Percentiles rank a stretch among this genome's conserved stretches.
phyloP scores from a whole-genome alignment of 2,888 invertebrate genomes.

The Agrotis segetum region DNA sequence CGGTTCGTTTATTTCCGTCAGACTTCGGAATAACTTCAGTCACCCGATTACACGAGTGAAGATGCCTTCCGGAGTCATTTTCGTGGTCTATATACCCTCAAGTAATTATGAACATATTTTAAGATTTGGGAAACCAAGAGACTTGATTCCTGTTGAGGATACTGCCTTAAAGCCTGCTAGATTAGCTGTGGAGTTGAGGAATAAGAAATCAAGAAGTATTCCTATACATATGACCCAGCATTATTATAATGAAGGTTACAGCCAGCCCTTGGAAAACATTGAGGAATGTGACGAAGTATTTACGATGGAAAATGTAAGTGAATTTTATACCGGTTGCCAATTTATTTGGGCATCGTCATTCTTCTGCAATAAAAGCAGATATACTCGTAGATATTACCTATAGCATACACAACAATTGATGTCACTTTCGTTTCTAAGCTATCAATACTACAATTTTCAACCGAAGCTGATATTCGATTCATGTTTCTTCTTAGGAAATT shows the following conservation, averaged over 20 bases:
- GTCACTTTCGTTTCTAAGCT: neutral
- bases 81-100: slow-evolving; percentile 93
- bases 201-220: slow-evolving; percentile 82
- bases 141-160: slow-evolving; percentile 74
- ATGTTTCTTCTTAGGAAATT: neutral
- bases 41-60: slow-evolving; percentile 14
- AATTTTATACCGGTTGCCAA: slow-evolving; percentile 22
- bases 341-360: slow-evolving; percentile 23
- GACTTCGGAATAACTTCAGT: slow-evolving; percentile 36
- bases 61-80: slow-evolving; percentile 92
- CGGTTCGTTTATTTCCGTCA: slow-evolving; percentile 46
- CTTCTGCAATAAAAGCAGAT: neutral
- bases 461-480: neutral
- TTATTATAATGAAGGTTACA: slow-evolving; percentile 82
- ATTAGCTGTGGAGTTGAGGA: slow-evolving; percentile 82
- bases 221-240: slow-evolving; percentile 84
- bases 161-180: slow-evolving; percentile 74
- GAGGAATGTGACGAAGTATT: slow-evolving; percentile 89
- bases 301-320: slow-evolving; percentile 93
- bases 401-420: neutral
- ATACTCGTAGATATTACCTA: too few species aligned
- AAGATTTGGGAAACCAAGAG: slow-evolving; percentile 87
- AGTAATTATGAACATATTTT: slow-evolving; percentile 92
- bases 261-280: slow-evolving; percentile 80
- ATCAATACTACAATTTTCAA: neutral